These are phyloP conservation scores for Lithodes maja DNA, from an alignment of 2,888 invertebrate species.

Conservation along the genomic window DNA sequence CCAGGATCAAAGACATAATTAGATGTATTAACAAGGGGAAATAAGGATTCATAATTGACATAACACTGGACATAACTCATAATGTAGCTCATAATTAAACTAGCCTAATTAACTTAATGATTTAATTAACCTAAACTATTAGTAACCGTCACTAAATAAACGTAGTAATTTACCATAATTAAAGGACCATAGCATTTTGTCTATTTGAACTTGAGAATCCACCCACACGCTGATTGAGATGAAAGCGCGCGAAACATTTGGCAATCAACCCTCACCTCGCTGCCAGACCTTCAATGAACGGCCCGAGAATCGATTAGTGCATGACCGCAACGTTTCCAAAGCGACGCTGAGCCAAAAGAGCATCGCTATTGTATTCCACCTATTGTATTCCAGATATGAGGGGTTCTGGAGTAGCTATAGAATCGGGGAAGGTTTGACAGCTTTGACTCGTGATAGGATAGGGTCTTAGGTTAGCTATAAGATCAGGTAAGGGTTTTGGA, in stretches of 20 bases:
- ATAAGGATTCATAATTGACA: too few species aligned
- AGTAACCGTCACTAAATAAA: background rate
- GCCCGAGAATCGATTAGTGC: background rate
- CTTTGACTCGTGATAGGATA: too few species aligned
- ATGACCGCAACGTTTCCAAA: background rate
- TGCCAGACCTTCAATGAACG: background rate
- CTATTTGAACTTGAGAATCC: background rate
- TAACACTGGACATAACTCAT: too few species aligned
- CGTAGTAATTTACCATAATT: background rate
- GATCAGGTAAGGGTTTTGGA: too few species aligned
- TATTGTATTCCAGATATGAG: background rate
- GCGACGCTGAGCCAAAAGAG: background rate
- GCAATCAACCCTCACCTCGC: background rate
- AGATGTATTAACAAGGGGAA: too few species aligned
- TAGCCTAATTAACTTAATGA: too few species aligned
- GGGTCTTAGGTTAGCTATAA: too few species aligned
- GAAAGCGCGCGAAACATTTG: background rate
- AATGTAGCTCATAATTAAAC: too few species aligned
- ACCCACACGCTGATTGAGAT: background rate
- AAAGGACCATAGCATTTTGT: background rate
- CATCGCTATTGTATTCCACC: background rate
- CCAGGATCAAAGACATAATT: too few species aligned
- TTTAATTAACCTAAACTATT: background rate
- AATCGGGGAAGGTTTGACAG: background rate
- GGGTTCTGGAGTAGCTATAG: too few species aligned